These are phyloP conservation scores for Cervus canadensis DNA, from an alignment of 2,113 vertebrate species.

Conservation along the genomic window DNA sequence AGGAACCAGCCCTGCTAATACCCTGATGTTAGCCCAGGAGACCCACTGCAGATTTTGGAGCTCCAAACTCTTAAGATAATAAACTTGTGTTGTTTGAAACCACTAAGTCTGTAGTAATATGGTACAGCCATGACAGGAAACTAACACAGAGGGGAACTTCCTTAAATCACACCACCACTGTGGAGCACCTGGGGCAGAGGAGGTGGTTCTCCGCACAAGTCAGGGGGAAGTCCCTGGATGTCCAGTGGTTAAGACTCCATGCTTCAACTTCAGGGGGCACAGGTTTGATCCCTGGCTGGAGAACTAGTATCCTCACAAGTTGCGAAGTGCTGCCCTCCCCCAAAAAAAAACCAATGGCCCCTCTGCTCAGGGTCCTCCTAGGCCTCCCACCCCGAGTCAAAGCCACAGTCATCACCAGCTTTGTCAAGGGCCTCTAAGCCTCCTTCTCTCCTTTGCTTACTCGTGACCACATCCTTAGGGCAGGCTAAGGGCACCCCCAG, in stretches of 20 bases:
- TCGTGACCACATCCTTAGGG: not conserved
- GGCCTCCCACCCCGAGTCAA: not conserved
- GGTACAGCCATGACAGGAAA: not conserved
- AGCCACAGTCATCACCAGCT: not conserved
- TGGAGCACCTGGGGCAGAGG: not conserved
- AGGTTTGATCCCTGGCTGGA: not conserved
- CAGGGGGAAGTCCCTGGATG: not conserved
- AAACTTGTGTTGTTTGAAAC: not conserved
- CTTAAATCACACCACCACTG: not conserved
- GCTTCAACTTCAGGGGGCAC: not conserved
- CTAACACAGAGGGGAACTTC: not conserved
- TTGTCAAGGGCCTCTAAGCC: not conserved
- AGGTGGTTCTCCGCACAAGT: not conserved
- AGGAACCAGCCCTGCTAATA: not conserved
- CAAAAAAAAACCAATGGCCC: not conserved
- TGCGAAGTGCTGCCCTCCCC: not conserved
- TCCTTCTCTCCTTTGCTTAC: not conserved
- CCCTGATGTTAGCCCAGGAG: not conserved
- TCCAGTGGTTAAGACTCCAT: not conserved
- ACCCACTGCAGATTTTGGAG: not conserved
- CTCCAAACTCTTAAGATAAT: not conserved
- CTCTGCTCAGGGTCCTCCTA: not conserved
- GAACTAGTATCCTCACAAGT: not conserved
- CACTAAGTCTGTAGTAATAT: not conserved
- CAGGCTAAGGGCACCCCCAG: not conserved